Conservation (phyloP, 1,140 invertebrate species). For the Drosophila burlai region DNA sequence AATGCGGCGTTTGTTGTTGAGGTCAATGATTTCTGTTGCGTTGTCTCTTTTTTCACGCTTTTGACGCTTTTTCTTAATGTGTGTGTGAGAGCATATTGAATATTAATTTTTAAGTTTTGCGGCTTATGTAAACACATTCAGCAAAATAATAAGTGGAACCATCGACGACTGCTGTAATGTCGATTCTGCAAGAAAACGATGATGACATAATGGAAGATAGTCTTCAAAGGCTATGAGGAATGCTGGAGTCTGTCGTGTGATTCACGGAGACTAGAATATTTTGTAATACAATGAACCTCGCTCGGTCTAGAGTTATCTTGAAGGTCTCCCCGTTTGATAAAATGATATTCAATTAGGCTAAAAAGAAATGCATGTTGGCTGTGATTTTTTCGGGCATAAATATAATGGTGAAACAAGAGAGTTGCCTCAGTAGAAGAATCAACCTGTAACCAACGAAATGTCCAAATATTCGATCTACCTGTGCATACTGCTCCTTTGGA, state of each 20-base stretch:
- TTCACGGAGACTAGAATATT: conserved; percentile 46
- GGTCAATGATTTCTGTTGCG: conserved; percentile 79
- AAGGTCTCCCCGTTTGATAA: conserved; percentile 53
- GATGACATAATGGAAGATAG: conserved; percentile 71
- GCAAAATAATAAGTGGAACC: conserved; percentile 52
- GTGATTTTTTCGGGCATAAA: conserved; percentile 56
- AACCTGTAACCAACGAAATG: conserved; percentile 46
- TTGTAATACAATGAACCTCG: conserved; percentile 41
- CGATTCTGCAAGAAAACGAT: conserved; percentile 46
- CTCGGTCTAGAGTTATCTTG: conserved; percentile 35
- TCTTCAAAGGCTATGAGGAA: conserved; percentile 4
- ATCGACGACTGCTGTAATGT: conserved; percentile 58
- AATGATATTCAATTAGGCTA: conserved; percentile 65
- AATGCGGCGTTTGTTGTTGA: conserved; percentile 72
- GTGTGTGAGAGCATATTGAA: conserved; percentile 64
- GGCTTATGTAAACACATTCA: conserved; percentile 72
- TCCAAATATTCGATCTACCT: conserved; percentile 41
- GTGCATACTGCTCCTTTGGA: conserved; percentile 27
- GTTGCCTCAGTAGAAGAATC: conserved; percentile 52
- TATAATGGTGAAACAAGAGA: conserved; percentile 17
- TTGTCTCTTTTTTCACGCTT: conserved; percentile 67
- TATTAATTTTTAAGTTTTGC: conserved; percentile 69
- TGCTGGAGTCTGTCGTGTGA: conserved; percentile 30
- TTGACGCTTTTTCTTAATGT: conserved; percentile 59
- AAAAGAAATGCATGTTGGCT: conserved; percentile 67